phyloP scores from a whole-genome alignment of 2,888 invertebrate species.

The Parochlus steinenii region DNA sequence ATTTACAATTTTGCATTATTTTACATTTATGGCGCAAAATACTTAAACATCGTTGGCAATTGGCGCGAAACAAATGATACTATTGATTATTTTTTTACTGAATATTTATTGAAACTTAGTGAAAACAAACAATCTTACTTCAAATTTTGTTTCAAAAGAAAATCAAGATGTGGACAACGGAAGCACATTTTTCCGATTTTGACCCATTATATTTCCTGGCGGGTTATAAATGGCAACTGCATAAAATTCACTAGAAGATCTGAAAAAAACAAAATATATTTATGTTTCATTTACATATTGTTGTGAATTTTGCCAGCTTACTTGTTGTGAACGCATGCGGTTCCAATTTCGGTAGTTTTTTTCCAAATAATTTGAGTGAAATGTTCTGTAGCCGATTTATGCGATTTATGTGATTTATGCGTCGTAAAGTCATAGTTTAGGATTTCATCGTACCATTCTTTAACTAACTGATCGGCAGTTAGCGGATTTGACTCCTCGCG shows the following conservation, averaged over 20 bases:
- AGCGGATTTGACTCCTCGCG: slow-evolving; percentile 19
- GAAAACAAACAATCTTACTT: too few relatives aligned
- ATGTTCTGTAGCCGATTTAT: slow-evolving; percentile 48
- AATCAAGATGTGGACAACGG: too few relatives aligned
- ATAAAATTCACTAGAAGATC: slow-evolving; percentile 34
- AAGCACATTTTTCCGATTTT: too few relatives aligned
- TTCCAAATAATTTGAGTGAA: slow-evolving; percentile 71
- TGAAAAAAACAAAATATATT: neutral
- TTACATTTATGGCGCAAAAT: too few relatives aligned
- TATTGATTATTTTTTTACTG: too few relatives aligned
- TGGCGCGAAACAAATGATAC: too few relatives aligned
- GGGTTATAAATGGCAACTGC: slow-evolving; percentile 17
- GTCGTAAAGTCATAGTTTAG: slow-evolving; percentile 43
- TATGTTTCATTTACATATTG: neutral
- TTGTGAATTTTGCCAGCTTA: slow-evolving; percentile 12
- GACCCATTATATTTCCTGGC: slow-evolving; percentile 17
- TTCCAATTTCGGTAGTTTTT: slow-evolving; percentile 53
- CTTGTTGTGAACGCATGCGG: slow-evolving; percentile 46
- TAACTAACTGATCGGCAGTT: slow-evolving; percentile 51
- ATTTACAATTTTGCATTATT: too few relatives aligned
- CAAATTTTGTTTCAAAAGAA: too few relatives aligned
- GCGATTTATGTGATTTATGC: slow-evolving; percentile 34
- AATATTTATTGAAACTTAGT: too few relatives aligned
- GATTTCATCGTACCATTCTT: slow-evolving; percentile 60
- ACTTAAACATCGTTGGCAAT: too few relatives aligned